A percentile compares a stretch with the other conserved stretches of the same genome.
These are phyloP conservation scores for Petrocephalus sullivani DNA, from an alignment of 2,797 vertebrate species.

Conservation along the genomic window DNA sequence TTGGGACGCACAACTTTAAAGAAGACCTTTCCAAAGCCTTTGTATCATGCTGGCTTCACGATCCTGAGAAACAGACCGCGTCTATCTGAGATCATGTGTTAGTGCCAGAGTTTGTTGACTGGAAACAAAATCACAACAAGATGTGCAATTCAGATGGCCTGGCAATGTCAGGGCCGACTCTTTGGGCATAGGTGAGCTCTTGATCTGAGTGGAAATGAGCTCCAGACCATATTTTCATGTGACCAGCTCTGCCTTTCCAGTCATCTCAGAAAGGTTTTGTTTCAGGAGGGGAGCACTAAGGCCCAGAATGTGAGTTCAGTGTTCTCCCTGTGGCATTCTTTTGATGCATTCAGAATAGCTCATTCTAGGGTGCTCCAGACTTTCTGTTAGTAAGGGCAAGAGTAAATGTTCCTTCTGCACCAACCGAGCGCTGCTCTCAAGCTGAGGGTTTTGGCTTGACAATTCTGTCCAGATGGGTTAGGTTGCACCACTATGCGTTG, in stretches of 20 bases:
- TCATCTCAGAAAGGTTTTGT: neutral
- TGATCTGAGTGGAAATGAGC: neutral
- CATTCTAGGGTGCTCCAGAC: neutral
- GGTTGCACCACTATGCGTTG: neutral
- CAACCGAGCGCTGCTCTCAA: neutral
- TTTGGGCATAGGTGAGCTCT: neutral
- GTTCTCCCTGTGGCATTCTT: neutral
- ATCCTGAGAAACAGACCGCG: neutral
- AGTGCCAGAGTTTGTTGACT: neutral
- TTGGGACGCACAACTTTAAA: neutral
- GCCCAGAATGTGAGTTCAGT: neutral
- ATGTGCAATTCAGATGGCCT: neutral
- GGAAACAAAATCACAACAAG: neutral
- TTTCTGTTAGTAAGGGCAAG: neutral
- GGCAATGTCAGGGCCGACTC: neutral
- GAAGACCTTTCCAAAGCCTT: neutral
- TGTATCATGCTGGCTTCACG: neutral
- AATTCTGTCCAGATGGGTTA: neutral
- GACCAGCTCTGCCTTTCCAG: neutral
- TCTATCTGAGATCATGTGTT: neutral
- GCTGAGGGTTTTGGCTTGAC: neutral
- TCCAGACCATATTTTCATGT: neutral
- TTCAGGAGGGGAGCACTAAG: neutral
- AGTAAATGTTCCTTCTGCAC: neutral
- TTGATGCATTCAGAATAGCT: neutral